A percentile compares a stretch with the other conserved stretches of the same genome.
These are phyloP conservation scores for Varecia variegata DNA, from an alignment of 2,797 vertebrate genomes.

Conservation along the genomic window DNA sequence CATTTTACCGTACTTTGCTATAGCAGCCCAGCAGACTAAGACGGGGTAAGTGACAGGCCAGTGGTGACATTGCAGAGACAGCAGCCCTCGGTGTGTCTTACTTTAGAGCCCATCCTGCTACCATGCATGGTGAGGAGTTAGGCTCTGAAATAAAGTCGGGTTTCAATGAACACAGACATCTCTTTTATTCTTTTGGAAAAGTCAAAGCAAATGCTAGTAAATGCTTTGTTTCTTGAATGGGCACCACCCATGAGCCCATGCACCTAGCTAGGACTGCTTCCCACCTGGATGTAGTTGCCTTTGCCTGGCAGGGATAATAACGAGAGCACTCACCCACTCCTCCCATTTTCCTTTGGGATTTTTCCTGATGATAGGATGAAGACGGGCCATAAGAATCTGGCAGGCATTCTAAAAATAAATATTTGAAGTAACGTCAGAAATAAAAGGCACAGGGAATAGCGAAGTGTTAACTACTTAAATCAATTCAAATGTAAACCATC, in stretches of 20 bases:
- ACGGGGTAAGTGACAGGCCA: not conserved
- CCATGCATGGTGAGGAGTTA: not conserved
- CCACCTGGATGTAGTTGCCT: not conserved
- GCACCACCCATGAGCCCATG: not conserved
- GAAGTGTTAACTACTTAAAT: not conserved
- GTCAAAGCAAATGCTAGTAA: not conserved
- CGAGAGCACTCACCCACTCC: constrained; percentile 88
- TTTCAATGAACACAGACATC: not conserved
- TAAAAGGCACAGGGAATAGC: not conserved
- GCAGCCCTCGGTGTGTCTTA: not conserved
- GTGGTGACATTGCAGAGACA: not conserved
- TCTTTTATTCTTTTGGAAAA: not conserved
- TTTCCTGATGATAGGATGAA: constrained; percentile 88
- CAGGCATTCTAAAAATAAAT: constrained; percentile 87
- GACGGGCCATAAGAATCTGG: constrained; percentile 87
- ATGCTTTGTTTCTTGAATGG: not conserved
- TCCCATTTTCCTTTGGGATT: constrained; percentile 91
- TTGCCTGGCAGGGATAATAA: not conserved
- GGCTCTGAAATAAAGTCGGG: not conserved
- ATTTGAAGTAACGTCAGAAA: constrained; percentile 2
- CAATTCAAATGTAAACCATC: not conserved
- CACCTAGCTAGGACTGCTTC: too few species aligned
- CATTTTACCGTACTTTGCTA: not conserved
- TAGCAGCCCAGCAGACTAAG: not conserved
- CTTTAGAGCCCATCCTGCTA: not conserved